Conservation (phyloP, 2,888 invertebrate genomes). For the Cryptophagus acutangulus region DNA sequence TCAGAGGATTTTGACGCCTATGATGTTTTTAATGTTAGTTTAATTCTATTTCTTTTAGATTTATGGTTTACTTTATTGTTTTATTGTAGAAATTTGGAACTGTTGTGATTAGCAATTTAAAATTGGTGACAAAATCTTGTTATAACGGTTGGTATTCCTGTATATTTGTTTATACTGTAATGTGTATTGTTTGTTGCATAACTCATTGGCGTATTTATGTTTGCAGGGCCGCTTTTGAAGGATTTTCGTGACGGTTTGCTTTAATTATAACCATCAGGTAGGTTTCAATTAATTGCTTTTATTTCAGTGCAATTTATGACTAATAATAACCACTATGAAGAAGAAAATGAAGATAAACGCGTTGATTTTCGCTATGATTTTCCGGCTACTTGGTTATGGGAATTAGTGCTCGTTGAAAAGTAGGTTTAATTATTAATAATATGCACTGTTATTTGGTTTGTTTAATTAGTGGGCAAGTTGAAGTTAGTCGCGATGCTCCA, state of each 20-base stretch:
- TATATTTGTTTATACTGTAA: neutral
- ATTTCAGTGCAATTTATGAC: conserved; percentile 33
- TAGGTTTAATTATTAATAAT: too few species aligned
- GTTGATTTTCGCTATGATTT: conserved; percentile 47
- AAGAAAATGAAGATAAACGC: conserved; percentile 29
- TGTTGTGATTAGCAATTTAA: conserved; percentile 53
- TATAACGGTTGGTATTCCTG: conserved; percentile 30
- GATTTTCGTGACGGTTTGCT: too few species aligned
- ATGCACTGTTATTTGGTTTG: too few species aligned
- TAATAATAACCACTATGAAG: conserved; percentile 33
- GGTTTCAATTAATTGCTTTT: too few species aligned
- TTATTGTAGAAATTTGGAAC: conserved; percentile 50
- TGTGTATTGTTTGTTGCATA: conserved; percentile 4
- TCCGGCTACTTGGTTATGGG: conserved; percentile 67
- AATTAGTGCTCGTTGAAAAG: conserved; percentile 50
- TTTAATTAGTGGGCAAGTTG: conserved; percentile 1
- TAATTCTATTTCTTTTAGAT: conserved; percentile 8
- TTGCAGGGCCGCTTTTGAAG: too few species aligned
- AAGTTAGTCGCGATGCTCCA: conserved; percentile 46
- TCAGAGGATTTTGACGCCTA: conserved; percentile 40
- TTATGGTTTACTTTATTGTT: conserved; percentile 10
- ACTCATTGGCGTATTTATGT: neutral
- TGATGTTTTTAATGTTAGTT: conserved; percentile 41
- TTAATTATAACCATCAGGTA: too few species aligned
- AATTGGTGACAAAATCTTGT: conserved; percentile 53